Base-by-base conservation (phyloP, 2,113 vertebrate genomes). In the Caracal caracal region DNA sequence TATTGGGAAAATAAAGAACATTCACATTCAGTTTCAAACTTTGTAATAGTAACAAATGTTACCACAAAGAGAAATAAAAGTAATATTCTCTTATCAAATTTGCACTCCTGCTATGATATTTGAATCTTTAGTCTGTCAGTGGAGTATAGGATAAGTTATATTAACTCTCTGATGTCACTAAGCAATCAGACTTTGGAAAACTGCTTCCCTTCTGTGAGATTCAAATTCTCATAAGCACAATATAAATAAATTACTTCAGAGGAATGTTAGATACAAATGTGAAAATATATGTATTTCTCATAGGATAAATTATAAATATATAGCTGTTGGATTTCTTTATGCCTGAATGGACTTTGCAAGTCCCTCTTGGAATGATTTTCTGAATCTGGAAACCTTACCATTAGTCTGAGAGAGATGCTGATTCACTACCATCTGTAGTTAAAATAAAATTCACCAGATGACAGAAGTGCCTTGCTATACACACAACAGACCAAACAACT, bases 1-100 rank as follows among this genome's bases (percentile, higher is more conserved):
- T 70, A 70, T 16, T 75, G 17, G 28, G 10, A 68, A 91, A 90
- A 89, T 40, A 96, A 80, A 56, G 49, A 89, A 94, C 88, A 68
- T 2, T 28, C 6, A 15, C 40, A 33, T 65, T 81, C 2, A 28
- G 24, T 63, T 85, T 71, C 7, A 56, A 81, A 30, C 6, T 75
- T 93, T 90, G 82, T 28, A 81, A 37, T 56, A 66, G 5, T 94
- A 90, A 68, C 3, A 63, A 79, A 78, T 8, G 53, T 75, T 51
- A 73, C 19, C 51, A 37, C 22, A 56, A 85, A 71, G 26, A 40
- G 30, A 24, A 90, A 70, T 9, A 78, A 83, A 56, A 93, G 33
- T 76, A 35, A 65, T 91, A 56, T 70, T 75, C 8, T 37, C 12
- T 79, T 94, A 35, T 66, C 9, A 56, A 17, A 49, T 88, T 73